Conservation (phyloP, 2,888 invertebrate genomes). For the Dynastes maya region DNA sequence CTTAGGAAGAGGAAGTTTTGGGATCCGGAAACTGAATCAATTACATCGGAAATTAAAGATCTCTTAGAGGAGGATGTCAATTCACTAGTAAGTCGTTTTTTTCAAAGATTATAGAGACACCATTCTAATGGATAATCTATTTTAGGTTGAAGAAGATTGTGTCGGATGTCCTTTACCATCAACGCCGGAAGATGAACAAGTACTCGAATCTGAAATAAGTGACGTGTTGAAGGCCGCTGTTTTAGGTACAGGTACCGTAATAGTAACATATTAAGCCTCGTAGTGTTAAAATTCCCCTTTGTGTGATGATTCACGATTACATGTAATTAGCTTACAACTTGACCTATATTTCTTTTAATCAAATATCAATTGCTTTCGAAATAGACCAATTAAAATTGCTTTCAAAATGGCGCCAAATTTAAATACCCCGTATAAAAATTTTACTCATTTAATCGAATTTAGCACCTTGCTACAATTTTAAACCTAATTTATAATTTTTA, state of each 20-base stretch:
- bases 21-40: conserved; percentile 69
- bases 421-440: background rate
- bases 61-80: conserved; percentile 70
- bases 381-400: conserved; percentile 2
- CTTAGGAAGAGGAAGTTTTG: conserved; percentile 67
- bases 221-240: conserved; percentile 90
- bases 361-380: background rate
- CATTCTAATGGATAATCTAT: conserved; percentile 66
- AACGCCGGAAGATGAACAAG: conserved; percentile 88
- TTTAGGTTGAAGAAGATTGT: conserved; percentile 83
- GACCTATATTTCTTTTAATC: background rate
- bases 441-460: background rate
- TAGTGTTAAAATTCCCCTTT: background rate
- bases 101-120: conserved; percentile 2
- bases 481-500: no score
- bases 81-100: conserved; percentile 63
- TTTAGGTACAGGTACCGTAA: conserved; percentile 71
- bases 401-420: conserved; percentile 5
- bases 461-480: background rate
- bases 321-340: background rate
- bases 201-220: conserved; percentile 89
- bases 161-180: conserved; percentile 89
- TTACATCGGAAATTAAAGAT: conserved; percentile 71
- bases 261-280: conserved; percentile 28
- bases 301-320: background rate